Evolutionary conservation across 2,888 invertebrate genomes (phyloP).

Genomic region (Sesia bembeciformis): DNA sequence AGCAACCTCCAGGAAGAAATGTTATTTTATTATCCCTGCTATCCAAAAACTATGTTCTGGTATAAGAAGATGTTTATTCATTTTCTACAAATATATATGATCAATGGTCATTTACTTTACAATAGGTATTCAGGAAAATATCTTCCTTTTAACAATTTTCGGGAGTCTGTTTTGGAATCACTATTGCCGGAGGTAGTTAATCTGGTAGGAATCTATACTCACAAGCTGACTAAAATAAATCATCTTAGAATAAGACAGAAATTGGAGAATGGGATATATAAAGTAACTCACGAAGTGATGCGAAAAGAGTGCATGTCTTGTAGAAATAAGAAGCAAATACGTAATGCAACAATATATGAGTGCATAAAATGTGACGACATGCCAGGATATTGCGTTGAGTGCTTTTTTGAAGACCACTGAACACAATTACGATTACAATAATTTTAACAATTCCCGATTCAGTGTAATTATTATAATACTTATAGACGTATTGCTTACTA

Average conservation of each 20-base stretch:
- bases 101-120: background rate
- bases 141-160: background rate
- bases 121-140: background rate
- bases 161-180: background rate
- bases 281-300: background rate
- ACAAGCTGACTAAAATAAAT: background rate
- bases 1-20: no score
- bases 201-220: background rate
- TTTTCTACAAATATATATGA: background rate
- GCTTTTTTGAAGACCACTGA: background rate
- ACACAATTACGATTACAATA: no score
- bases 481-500: no score
- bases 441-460: no score
- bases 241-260: background rate
- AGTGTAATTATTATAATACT: no score
- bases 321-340: background rate
- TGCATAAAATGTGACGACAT: background rate
- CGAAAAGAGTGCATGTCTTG: background rate
- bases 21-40: no score
- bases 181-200: background rate
- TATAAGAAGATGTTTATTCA: background rate
- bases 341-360: background rate
- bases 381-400: background rate
- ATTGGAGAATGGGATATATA: background rate
- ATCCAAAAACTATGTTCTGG: background rate